Evolutionary conservation across 2,888 invertebrate species (phyloP).

Genomic region (Helleia helle): DNA sequence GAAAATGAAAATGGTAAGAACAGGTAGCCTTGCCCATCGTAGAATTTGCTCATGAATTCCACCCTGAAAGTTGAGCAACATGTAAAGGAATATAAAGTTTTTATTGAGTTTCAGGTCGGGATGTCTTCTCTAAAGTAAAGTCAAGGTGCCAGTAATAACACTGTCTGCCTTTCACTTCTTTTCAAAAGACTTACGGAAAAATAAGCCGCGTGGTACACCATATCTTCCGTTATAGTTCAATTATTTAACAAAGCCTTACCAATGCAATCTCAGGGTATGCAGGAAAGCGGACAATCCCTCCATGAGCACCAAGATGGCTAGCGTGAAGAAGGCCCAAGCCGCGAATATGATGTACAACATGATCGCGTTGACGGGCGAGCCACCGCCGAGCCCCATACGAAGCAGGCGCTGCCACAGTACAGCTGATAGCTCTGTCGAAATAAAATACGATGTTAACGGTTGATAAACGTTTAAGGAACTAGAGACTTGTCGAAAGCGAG

Average conservation of each 20-base stretch:
- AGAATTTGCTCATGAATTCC: conserved; percentile 97
- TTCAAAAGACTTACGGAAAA: no score
- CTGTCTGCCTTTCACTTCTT: no score
- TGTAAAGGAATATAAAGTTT: no score
- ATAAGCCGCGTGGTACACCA: no score
- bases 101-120: no score
- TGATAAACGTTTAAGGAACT: no score
- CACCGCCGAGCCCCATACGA: conserved; percentile 55
- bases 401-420: conserved; percentile 85
- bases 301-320: conserved; percentile 90
- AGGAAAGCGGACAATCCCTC: conserved; percentile 93
- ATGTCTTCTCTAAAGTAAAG: no score
- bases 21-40: conserved; percentile 81
- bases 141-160: no score
- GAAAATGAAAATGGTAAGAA: conserved; percentile 86
- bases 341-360: conserved; percentile 79
- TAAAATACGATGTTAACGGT: neutral
- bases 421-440: conserved; percentile 81
- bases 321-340: conserved; percentile 85
- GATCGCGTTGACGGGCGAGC: conserved; percentile 47
- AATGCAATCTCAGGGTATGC: conserved; percentile 91
- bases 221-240: no score
- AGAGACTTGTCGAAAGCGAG: no score
- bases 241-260: conserved; percentile 74
- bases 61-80: conserved; percentile 80